Conservation (phyloP, 2,888 invertebrate species). For the Tipula confusa region DNA sequence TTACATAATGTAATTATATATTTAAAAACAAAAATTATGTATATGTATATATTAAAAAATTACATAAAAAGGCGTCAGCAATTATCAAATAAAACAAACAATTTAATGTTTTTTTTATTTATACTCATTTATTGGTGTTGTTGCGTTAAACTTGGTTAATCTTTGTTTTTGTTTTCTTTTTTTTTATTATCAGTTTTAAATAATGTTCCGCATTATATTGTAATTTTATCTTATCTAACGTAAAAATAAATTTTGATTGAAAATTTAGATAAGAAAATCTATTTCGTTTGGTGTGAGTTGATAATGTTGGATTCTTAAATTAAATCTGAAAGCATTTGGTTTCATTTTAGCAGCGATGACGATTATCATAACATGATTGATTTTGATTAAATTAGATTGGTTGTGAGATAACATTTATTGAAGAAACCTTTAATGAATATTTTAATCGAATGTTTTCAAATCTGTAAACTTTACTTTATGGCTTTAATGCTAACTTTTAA, state of each 20-base stretch:
- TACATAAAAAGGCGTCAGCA: background rate
- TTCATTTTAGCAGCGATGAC: background rate
- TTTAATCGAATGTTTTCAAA: no score
- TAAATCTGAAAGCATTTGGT: background rate
- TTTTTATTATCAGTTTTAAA: background rate
- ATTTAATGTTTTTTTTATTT: background rate
- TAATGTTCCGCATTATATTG: background rate
- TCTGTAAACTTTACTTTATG: no score
- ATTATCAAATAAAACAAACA: slow-evolving; percentile 14
- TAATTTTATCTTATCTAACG: background rate
- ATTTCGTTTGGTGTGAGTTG: no score
- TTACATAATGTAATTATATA: background rate
- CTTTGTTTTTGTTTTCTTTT: background rate
- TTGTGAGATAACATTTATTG: no score
- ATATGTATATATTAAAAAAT: background rate
- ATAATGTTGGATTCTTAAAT: background rate
- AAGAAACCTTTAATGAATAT: no score
- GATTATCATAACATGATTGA: no score
- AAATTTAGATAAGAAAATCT: background rate
- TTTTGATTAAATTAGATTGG: no score
- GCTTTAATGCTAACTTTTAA: no score
- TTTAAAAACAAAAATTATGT: background rate
- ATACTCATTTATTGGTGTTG: background rate
- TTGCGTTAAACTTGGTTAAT: background rate
- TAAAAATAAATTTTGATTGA: background rate